phyloP scores from a whole-genome alignment of 2,888 invertebrate genomes.

The Tiphia femorata region DNA sequence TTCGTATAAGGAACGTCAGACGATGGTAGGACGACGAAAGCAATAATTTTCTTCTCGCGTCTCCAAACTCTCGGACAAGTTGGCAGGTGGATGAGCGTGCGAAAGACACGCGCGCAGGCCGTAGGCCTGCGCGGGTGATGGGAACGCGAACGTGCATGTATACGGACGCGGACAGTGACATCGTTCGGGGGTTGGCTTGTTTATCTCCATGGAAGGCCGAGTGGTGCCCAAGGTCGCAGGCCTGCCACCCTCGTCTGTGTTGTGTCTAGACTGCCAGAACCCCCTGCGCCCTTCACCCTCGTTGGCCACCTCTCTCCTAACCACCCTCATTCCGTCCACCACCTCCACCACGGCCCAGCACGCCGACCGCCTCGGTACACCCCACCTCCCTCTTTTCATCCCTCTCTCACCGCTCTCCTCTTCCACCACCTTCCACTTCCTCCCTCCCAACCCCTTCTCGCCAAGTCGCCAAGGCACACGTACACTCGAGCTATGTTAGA shows the following conservation, averaged over 20 bases:
- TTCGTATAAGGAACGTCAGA: neutral
- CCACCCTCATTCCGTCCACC: conserved; percentile 29
- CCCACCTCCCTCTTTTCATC: conserved; percentile 23
- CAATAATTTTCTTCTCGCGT: too few species aligned
- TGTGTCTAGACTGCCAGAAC: conserved; percentile 61
- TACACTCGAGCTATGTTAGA: too few species aligned
- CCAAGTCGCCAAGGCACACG: too few species aligned
- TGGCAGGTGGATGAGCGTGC: too few species aligned
- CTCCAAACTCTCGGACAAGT: too few species aligned
- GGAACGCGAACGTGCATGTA: neutral
- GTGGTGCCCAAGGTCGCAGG: conserved; percentile 62
- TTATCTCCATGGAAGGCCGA: conserved; percentile 59
- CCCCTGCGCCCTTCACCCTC: conserved; percentile 32
- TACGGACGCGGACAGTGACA: neutral
- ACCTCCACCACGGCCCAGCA: conserved; percentile 28
- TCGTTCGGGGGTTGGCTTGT: conserved; percentile 44
- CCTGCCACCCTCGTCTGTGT: conserved; percentile 58
- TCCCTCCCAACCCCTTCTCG: too few species aligned
- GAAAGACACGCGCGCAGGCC: neutral
- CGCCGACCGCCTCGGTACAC: conserved; percentile 24
- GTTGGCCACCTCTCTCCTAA: conserved; percentile 20
- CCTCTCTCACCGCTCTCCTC: conserved; percentile 10
- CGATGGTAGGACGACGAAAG: neutral
- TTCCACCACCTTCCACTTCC: conserved; percentile 5
- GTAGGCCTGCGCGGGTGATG: neutral